Conservation (phyloP, 2,113 vertebrate species). For the Zeus faber region DNA sequence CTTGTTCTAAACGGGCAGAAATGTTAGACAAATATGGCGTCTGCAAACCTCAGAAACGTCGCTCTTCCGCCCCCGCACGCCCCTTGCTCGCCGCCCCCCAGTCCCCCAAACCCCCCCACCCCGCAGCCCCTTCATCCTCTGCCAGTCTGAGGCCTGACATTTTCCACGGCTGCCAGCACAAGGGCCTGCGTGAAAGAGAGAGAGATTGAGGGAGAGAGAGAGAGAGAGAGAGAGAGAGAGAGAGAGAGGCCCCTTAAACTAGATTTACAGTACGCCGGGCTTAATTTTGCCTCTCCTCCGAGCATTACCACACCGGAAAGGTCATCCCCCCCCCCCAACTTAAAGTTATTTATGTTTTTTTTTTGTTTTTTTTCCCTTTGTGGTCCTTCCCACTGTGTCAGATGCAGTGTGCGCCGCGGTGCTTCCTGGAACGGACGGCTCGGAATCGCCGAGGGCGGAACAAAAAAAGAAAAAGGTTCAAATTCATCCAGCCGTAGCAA, state of each 20-base stretch:
- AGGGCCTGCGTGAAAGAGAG: conserved; percentile 34
- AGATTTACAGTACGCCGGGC: conserved; percentile 37
- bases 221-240: conserved; percentile 15
- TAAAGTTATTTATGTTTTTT: background rate
- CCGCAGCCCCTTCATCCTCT: conserved; percentile 60
- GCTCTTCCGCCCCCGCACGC: conserved; percentile 38
- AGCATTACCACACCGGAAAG: background rate
- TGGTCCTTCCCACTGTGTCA: background rate
- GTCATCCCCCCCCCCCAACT: background rate
- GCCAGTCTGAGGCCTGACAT: conserved; percentile 59
- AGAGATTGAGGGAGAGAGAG: conserved; percentile 21
- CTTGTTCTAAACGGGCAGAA: conserved; percentile 58
- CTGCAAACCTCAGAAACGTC: conserved; percentile 50
- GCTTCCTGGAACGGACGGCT: too few species aligned
- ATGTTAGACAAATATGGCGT: conserved; percentile 61
- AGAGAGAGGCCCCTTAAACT: conserved; percentile 25
- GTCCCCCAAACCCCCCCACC: background rate
- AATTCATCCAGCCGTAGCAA: too few species aligned
- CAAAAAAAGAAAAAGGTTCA: too few species aligned
- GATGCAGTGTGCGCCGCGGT: too few species aligned
- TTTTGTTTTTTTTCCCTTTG: background rate
- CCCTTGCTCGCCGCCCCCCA: background rate
- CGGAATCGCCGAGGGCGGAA: too few species aligned
- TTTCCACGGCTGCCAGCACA: conserved; percentile 53
- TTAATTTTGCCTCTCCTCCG: conserved; percentile 2